A percentile compares a stretch with the other conserved stretches of the same genome.
phyloP scores from a whole-genome alignment of 2,888 invertebrate genomes.

The Horisme vitalbata region DNA sequence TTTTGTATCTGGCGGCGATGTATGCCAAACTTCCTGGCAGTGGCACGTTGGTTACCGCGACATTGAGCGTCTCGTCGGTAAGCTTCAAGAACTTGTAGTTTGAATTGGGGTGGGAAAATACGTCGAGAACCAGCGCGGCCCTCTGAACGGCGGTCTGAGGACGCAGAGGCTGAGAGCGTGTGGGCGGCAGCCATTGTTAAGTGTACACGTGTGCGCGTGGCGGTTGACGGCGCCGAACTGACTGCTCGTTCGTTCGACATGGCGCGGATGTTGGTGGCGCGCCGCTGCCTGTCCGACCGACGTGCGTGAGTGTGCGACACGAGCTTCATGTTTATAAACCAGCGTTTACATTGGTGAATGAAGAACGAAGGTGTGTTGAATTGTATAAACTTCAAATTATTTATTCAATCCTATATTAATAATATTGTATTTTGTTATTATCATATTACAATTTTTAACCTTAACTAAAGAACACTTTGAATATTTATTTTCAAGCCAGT shows the following conservation, averaged over 20 bases:
- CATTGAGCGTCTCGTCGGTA: conserved; percentile 93
- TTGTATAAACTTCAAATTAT: too few relatives aligned
- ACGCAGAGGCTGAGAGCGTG: conserved; percentile 73
- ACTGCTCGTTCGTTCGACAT: conserved; percentile 67
- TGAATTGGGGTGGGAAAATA: conserved; percentile 94
- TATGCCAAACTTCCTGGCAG: conserved; percentile 94
- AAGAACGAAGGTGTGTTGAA: too few relatives aligned
- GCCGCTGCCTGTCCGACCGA: conserved; percentile 76
- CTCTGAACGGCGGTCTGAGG: conserved; percentile 77
- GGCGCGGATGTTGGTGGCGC: conserved; percentile 75
- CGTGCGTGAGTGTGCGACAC: conserved; percentile 76
- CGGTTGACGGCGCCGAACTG: conserved; percentile 80
- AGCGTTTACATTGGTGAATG: conserved; percentile 41
- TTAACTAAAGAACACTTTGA: too few relatives aligned
- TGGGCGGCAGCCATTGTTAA: conserved; percentile 73
- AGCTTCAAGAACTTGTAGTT: conserved; percentile 93
- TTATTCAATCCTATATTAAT: too few relatives aligned
- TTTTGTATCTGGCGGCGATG: conserved; percentile 95
- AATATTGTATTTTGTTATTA: background rate
- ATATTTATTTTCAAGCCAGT: too few relatives aligned
- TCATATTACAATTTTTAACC: too few relatives aligned
- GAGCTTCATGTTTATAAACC: conserved; percentile 68
- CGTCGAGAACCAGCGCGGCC: conserved; percentile 90
- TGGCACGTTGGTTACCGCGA: conserved; percentile 94
- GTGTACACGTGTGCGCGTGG: conserved; percentile 68